Evolutionary conservation across 2,888 invertebrate species (phyloP).

Genomic region (Phortica okadai): DNA sequence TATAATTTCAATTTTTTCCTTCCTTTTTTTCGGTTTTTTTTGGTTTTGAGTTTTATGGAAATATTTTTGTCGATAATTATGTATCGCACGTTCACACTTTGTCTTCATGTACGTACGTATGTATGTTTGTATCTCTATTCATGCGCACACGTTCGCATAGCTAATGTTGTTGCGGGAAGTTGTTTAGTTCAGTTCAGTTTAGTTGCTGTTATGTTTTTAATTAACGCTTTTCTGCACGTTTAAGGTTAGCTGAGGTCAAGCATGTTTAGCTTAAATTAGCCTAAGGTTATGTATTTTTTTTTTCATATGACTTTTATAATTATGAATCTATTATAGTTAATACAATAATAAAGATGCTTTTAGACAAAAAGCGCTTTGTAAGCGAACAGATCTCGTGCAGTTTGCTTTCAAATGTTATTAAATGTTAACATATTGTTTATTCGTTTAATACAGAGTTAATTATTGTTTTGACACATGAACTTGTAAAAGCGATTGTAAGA

Average conservation of each 20-base stretch:
- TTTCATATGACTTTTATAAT: background rate
- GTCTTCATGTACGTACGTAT: background rate
- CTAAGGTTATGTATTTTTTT: constrained; percentile 10
- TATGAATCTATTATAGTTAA: background rate
- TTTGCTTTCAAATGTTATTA: no score
- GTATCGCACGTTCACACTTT: constrained; percentile 31
- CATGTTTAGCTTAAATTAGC: constrained; percentile 12
- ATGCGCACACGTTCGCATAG: constrained; percentile 13
- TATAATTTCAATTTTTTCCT: background rate
- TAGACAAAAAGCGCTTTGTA: no score
- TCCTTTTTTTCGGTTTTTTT: background rate
- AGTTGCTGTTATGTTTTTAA: background rate
- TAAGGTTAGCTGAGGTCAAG: constrained; percentile 27
- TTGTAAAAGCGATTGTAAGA: no score
- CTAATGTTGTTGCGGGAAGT: constrained; percentile 18
- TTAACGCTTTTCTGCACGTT: constrained; percentile 10
- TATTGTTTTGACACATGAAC: no score
- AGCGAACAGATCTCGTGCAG: no score
- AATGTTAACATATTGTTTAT: no score
- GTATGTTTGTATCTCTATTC: background rate
- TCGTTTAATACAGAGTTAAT: no score
- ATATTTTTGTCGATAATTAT: constrained; percentile 21
- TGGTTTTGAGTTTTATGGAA: background rate
- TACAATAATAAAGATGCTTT: no score
- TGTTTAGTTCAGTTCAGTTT: background rate